Conservation (phyloP, 1,140 invertebrate genomes). For the Zeugodacus cucurbitae region DNA sequence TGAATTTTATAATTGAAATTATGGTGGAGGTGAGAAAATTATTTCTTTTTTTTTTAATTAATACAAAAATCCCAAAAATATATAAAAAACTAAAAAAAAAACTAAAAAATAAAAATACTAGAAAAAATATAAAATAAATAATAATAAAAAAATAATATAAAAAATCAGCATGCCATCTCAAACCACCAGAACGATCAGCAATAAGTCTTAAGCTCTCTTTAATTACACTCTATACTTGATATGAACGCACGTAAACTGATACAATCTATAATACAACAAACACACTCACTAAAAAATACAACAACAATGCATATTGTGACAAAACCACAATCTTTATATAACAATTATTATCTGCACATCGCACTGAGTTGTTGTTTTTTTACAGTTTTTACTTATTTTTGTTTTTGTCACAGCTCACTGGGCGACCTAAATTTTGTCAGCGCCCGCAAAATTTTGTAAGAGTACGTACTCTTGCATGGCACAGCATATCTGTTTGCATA, state of each 20-base stretch:
- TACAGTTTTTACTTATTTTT: neutral
- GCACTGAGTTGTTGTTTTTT: neutral
- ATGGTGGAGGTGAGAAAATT: too few species aligned
- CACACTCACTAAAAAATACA: neutral
- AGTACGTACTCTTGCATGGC: neutral
- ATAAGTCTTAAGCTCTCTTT: neutral
- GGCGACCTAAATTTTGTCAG: neutral
- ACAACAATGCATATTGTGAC: neutral
- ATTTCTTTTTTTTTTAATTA: too few species aligned
- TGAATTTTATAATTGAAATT: too few species aligned
- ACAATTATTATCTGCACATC: conserved; percentile 37
- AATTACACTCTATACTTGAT: conserved; percentile 2
- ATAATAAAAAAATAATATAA: too few species aligned
- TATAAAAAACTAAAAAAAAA: too few species aligned
- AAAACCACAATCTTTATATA: neutral
- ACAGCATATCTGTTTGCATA: neutral
- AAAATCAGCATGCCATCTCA: too few species aligned
- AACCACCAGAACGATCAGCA: too few species aligned
- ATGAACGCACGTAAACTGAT: neutral
- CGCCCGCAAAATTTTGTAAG: conserved; percentile 26
- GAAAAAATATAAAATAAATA: too few species aligned
- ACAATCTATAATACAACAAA: neutral
- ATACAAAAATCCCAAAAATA: too few species aligned
- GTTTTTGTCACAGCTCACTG: conserved; percentile 31
- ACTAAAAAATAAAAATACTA: too few species aligned